These are phyloP conservation scores for Melanostoma scalare DNA, from an alignment of 2,888 invertebrate species.

Conservation along the genomic window DNA sequence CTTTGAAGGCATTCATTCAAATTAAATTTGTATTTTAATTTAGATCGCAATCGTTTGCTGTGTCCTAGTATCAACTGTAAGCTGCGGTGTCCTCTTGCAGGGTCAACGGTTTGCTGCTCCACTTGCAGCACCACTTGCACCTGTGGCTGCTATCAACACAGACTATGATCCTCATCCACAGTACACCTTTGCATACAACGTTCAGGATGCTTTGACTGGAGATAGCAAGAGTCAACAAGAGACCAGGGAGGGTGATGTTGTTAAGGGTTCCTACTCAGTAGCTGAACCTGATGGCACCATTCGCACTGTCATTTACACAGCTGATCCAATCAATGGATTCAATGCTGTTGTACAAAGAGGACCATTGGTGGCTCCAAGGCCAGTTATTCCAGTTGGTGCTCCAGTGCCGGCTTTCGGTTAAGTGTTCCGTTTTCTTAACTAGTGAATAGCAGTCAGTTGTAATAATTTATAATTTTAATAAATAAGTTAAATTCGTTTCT, in stretches of 20 bases:
- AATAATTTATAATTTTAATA: slow-evolving; percentile 30
- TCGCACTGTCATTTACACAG: slow-evolving; percentile 79
- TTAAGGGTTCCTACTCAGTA: slow-evolving; percentile 81
- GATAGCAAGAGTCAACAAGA: slow-evolving; percentile 84
- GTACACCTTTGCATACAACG: slow-evolving; percentile 87
- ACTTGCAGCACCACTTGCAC: slow-evolving; percentile 65
- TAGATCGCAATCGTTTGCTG: slow-evolving; percentile 46
- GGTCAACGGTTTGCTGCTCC: slow-evolving; percentile 60
- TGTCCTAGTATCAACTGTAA: slow-evolving; percentile 56
- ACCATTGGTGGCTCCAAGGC: slow-evolving; percentile 77
- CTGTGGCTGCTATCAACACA: slow-evolving; percentile 76
- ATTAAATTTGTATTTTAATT: neutral
- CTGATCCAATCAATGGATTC: slow-evolving; percentile 79
- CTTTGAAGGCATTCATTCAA: neutral
- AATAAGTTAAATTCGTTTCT: too few species aligned
- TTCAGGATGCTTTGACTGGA: slow-evolving; percentile 87
- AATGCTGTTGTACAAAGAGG: slow-evolving; percentile 84
- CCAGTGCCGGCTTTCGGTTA: slow-evolving; percentile 53
- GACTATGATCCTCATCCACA: slow-evolving; percentile 82
- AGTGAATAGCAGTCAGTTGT: slow-evolving; percentile 34
- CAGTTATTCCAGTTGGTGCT: slow-evolving; percentile 43
- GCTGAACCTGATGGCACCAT: slow-evolving; percentile 79
- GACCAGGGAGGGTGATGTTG: slow-evolving; percentile 85
- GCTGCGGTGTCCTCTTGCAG: slow-evolving; percentile 74
- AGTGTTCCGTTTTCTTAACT: neutral